Base-by-base conservation (phyloP, 2,113 vertebrate genomes). In the Chlorodrepanis virens region DNA sequence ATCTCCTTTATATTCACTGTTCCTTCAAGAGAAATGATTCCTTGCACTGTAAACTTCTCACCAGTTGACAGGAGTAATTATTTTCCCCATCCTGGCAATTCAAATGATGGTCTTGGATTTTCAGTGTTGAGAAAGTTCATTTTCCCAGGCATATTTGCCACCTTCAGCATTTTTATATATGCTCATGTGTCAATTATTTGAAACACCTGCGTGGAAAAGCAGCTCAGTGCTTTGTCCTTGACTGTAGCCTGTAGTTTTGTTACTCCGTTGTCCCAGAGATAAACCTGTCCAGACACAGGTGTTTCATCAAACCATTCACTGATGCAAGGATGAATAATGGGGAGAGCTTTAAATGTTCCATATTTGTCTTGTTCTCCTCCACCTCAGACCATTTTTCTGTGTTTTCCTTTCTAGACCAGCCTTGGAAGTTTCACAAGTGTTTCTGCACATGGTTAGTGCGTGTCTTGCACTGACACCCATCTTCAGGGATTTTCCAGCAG, bases 91-190 rank as follows among this genome's bases (percentile, higher is more conserved):
- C 33, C 21, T 54, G 16, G 52, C 54, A 84, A 53, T 52, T 57
- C 31, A 78, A 57, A 42, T 0, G 0, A 59, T 23, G 10, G 14
- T 61, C 19, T 37, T 67, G 16, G 14, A 37, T 82, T 71, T 82
- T 53, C 56, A 75, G 12, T 31, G 22, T 4, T 54, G 52, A 90
- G 60, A 40, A 57, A 53, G 14, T 71, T 63, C 40, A 52, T 8
- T 74, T 54, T 71, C 13, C 52, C 11, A 23, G 17, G 37, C 5
- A 14, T 25, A 45, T 57, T 40, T 31, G 14, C 7, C 10, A 35
- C 12, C 27, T 90, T 33, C 18, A 60, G 27, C 14, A 23, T 47
- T 69, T 72, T 69, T n/a, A 60, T 17, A 2, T 1, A 21, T 1
- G 6, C 29, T 59, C 40, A 59, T 3, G 14, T 75, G 39, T 45